Conservation (phyloP, 2,113 vertebrate species). For the Cettia cetti region DNA sequence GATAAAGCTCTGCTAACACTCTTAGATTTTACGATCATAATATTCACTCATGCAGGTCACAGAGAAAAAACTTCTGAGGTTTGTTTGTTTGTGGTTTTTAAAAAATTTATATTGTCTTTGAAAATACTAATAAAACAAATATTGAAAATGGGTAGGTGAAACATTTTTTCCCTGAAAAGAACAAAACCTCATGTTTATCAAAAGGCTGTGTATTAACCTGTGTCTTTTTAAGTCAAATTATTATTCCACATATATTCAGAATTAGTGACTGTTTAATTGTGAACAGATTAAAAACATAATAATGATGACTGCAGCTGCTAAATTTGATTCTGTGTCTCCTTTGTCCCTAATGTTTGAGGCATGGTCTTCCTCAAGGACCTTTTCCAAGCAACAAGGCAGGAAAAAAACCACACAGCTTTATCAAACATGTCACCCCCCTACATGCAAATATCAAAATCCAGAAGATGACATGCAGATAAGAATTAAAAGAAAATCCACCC, state of each 20-base stretch:
- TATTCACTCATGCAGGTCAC: rapidly evolving
- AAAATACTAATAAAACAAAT: not conserved
- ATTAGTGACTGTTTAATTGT: not conserved
- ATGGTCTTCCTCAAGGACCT: not conserved
- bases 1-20: not conserved
- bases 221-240: not conserved
- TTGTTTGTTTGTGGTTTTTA: not conserved
- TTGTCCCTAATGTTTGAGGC: not conserved
- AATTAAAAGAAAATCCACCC: not conserved
- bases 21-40: not conserved
- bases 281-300: not conserved
- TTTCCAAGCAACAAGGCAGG: not conserved
- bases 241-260: not conserved
- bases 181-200: not conserved
- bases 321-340: not conserved
- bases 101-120: not conserved
- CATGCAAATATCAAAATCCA: not conserved
- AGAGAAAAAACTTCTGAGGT: not conserved
- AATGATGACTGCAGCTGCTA: not conserved
- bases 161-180: not conserved
- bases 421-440: not conserved
- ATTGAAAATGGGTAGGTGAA: not conserved
- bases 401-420: rapidly evolving
- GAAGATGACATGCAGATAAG: not conserved
- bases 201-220: not conserved